Evolutionary conservation across 2,888 invertebrate genomes (phyloP), one percentile per base, ranked within the genome.

Genomic region (Venustoraphidia nigricollis): DNA sequence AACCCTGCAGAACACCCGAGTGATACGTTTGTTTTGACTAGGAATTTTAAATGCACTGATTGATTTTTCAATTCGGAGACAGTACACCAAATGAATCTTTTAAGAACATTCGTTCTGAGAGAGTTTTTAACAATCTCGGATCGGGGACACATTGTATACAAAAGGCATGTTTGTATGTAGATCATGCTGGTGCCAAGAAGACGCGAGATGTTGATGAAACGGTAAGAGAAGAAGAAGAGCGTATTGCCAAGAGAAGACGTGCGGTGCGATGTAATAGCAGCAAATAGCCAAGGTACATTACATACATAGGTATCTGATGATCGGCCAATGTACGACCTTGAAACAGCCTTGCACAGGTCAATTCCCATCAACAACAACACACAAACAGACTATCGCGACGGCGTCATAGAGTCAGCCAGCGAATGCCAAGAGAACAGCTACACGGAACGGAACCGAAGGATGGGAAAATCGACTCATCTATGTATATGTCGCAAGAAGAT

Each of bases 241-340:
- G 34, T 34, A 40, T 41, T 35, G 41, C 45, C 36, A 46, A 38
- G 34, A 38, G 38, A 41, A 45, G 37, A 36, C 37, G 36, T 46
- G 44, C 50, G 47, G 46, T 27, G 44, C 59, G 59, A 59, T 59
- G 58, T 58, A 57, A 58, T 57, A 58, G 57, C 56, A 53, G 56
- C 58, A 57, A 62, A 27, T 27, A 6, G 27, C 27, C 27, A 27
- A 27, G 10, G 14, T n/a, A 27, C 27, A 13, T 39, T 41, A 17
- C 46, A 17, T 42, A 14, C 42, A 27, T 27, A 27, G 27, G 27
- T 27, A 27, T 27, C 27, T 27, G 27, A 27, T 27, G 62, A 62
- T 62, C 66, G 64, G 66, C 64, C 65, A 66, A 66, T 60, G 65
- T 59, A 63, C 67, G 67, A 62, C 67, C 67, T 67, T 68, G 67